A percentile compares a stretch with the other conserved stretches of the same genome.
Evolutionary conservation across 2,797 vertebrate genomes (phyloP).

Genomic region (Falco rusticolus): DNA sequence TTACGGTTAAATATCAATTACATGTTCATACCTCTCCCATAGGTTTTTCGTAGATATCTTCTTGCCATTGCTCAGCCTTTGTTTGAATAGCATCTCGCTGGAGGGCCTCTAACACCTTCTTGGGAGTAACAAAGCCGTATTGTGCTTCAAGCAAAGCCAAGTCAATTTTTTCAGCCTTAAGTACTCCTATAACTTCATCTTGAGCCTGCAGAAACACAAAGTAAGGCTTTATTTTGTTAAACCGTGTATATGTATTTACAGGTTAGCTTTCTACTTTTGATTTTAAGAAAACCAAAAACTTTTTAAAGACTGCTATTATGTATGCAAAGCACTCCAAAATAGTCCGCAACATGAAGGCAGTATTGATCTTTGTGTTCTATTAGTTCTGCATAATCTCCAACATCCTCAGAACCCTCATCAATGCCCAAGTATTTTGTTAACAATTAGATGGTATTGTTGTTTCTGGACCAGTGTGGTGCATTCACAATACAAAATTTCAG

Average conservation of each 20-base stretch:
- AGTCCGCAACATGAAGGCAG: not conserved
- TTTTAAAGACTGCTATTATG: not conserved
- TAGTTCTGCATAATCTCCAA: not conserved
- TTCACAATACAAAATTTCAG: not conserved
- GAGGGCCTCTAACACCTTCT: slow-evolving; percentile 92
- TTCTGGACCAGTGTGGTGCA: not conserved
- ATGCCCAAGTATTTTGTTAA: not conserved
- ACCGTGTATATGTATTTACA: not conserved
- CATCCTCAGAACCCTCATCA: not conserved
- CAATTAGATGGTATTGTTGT: not conserved
- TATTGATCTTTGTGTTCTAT: not conserved
- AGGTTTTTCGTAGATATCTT: slow-evolving; percentile 95
- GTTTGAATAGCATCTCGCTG: slow-evolving; percentile 92
- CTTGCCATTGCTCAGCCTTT: slow-evolving; percentile 84
- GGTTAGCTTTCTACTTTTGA: not conserved
- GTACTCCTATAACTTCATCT: slow-evolving; percentile 96
- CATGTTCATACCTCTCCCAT: slow-evolving; percentile 88
- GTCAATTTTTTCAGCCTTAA: slow-evolving; percentile 96
- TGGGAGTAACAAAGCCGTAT: slow-evolving; percentile 94
- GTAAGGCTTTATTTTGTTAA: slow-evolving; percentile 41
- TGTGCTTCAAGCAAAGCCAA: slow-evolving; percentile 92
- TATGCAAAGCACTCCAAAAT: not conserved
- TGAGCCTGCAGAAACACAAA: slow-evolving; percentile 85
- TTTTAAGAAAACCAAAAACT: not conserved
- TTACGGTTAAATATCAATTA: not conserved